These are phyloP conservation scores for Aleiodes leptofemur DNA, from an alignment of 2,888 invertebrate genomes.

Conservation along the genomic window DNA sequence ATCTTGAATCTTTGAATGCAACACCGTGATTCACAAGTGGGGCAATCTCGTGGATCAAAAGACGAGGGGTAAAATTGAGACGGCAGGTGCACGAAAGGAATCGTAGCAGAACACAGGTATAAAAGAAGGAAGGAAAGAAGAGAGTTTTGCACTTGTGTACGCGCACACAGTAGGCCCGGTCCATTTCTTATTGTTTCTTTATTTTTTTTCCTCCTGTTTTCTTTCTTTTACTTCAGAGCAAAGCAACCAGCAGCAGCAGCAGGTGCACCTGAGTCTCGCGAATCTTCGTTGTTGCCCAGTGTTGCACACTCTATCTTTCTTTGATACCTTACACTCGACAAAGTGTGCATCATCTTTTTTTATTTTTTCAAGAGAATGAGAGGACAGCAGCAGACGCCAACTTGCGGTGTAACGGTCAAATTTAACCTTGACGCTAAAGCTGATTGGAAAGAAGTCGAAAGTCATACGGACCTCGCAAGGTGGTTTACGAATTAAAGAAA, in stretches of 20 bases:
- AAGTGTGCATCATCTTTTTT: constrained; percentile 39
- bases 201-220: background rate
- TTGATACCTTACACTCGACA: constrained; percentile 22
- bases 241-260: constrained; percentile 51
- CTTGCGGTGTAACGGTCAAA: constrained; percentile 53
- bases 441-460: constrained; percentile 2
- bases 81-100: constrained; percentile 62
- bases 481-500: background rate
- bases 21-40: constrained; percentile 27
- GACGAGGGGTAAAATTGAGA: constrained; percentile 58
- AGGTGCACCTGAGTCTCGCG: constrained; percentile 59
- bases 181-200: background rate
- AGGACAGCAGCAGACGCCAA: constrained; percentile 35
- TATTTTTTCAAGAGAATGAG: constrained; percentile 47
- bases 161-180: constrained; percentile 12
- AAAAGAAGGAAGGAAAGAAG: constrained; percentile 2
- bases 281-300: constrained; percentile 44
- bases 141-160: constrained; percentile 34
- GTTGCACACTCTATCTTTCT: constrained; percentile 42
- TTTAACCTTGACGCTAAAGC: constrained; percentile 50
- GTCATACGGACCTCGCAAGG: background rate
- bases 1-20: constrained; percentile 27
- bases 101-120: constrained; percentile 28
- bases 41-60: constrained; percentile 39
- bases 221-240: background rate